Base-by-base conservation (phyloP, 2,797 vertebrate species). In the Phataginus tetradactyla region DNA sequence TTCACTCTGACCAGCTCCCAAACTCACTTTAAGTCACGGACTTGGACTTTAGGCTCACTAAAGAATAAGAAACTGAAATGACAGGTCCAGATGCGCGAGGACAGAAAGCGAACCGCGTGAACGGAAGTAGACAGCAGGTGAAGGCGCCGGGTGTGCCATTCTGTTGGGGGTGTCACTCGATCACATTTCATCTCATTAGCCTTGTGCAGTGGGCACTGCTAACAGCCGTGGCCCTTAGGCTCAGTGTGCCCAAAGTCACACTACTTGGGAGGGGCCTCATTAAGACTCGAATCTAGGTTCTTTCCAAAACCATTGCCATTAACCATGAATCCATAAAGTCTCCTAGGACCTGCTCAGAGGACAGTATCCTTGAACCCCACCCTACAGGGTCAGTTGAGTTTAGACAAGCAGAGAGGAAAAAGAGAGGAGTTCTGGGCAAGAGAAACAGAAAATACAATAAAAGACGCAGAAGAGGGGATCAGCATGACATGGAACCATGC, bases 341-440 rank as follows among this genome's bases (percentile, higher is more conserved):
- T 72, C 86, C 90, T 18, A n/a, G 59, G 64, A 72, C n/a, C 69
- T 75, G 69, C 59, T 42, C 9, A 49, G 29, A 17, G 55, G 63
- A 74, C 21, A 20, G 63, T 64, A 12, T 61, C 27, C 55, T 71
- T 79, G 59, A 85, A 39, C 68, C 10, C 20, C 49, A 25, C 25
- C 49, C 34, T 63, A 14, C 29, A 66, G 79, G 29, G 10, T 34
- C 21, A 63, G 32, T 72, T 78, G 34, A 75, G 57, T 74, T 81
- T 55, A 94, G 85, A 83, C 78, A 86, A 78, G 25, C 34, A 66
- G 7, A 68, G 39, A 68, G 61, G 14, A 66, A 59, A 93, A 59
- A 49, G 51, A 49, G 86, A 45, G 69, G 32, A 61, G 63, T 55
- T 88, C 86, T 87, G 74, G 68, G 89, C 27, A 66, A 39, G 64